Percentiles rank a stretch among this genome's conserved stretches.
phyloP scores from a whole-genome alignment of 2,113 vertebrate species.

The Ascaphus truei region DNA sequence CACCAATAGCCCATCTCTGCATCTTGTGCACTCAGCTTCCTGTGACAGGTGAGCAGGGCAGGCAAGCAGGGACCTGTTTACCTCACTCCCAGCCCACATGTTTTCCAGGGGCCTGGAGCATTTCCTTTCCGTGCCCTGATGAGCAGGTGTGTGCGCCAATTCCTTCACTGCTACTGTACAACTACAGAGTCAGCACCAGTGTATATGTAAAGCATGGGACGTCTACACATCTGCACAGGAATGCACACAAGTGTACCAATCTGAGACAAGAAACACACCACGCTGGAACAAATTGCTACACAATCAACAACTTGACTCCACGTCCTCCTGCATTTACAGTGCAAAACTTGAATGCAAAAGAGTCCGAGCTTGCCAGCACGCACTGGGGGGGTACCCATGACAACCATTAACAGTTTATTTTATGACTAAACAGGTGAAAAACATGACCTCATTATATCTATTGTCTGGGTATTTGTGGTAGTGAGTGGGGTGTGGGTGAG shows the following conservation, averaged over 20 bases:
- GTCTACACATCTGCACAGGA: too few species aligned
- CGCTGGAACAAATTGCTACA: too few species aligned
- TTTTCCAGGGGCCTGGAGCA: neutral
- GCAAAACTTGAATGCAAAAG: too few species aligned
- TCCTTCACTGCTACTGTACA: neutral
- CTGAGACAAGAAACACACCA: neutral
- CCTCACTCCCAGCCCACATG: neutral
- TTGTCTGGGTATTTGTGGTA: conserved; percentile 2
- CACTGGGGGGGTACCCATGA: neutral
- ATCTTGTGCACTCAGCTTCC: neutral
- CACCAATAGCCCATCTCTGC: neutral
- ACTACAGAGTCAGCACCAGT: neutral
- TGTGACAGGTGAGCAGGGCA: neutral
- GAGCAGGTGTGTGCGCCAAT: neutral
- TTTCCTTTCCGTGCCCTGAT: neutral
- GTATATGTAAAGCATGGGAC: neutral
- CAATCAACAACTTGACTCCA: too few species aligned
- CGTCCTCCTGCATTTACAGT: neutral
- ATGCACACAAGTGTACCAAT: too few species aligned
- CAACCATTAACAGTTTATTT: too few species aligned
- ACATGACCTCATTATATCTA: neutral
- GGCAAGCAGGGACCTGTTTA: neutral
- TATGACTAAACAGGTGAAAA: too few species aligned
- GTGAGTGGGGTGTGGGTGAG: neutral
- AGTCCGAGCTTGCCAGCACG: too few species aligned